Conservation (phyloP, 2,797 vertebrate species). For the Menidia menidia region DNA sequence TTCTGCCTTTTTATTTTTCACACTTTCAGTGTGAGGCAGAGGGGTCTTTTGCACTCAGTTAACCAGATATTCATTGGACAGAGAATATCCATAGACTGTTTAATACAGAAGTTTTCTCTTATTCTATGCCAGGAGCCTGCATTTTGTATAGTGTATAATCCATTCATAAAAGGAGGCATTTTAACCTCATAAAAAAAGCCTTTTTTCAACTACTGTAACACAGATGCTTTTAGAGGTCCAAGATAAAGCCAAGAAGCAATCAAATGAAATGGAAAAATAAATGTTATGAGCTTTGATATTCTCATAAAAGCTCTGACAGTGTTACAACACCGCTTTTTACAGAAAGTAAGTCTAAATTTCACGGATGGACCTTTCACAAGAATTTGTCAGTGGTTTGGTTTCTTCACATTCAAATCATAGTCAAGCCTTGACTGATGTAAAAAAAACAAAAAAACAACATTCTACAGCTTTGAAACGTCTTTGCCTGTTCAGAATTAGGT, state of each 20-base stretch:
- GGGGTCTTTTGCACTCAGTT: constrained; percentile 52
- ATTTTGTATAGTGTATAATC: constrained; percentile 45
- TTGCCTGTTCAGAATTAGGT: constrained; percentile 1
- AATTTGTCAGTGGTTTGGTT: constrained; percentile 3
- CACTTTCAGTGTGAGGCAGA: constrained; percentile 65
- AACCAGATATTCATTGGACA: constrained; percentile 61
- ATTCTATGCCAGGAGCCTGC: constrained; percentile 44
- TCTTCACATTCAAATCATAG: constrained; percentile 4
- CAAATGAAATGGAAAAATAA: constrained; percentile 12
- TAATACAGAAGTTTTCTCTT: constrained; percentile 36
- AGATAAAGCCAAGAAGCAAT: constrained; percentile 30
- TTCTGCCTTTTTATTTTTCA: constrained; percentile 72
- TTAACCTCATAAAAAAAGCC: constrained; percentile 36
- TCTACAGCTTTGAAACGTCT: constrained; percentile 6
- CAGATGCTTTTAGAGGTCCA: constrained; percentile 22
- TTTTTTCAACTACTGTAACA: constrained; percentile 28
- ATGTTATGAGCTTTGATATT: neutral
- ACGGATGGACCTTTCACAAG: neutral
- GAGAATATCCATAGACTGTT: constrained; percentile 46
- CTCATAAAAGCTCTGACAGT: neutral
- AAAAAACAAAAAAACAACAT: constrained; percentile 4
- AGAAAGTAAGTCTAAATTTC: constrained; percentile 9
- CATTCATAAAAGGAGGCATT: constrained; percentile 26
- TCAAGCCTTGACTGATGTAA: neutral
- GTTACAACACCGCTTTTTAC: constrained; percentile 3